These are phyloP conservation scores for Drosophila kanapiae DNA, from an alignment of 1,140 invertebrate species.

Conservation along the genomic window DNA sequence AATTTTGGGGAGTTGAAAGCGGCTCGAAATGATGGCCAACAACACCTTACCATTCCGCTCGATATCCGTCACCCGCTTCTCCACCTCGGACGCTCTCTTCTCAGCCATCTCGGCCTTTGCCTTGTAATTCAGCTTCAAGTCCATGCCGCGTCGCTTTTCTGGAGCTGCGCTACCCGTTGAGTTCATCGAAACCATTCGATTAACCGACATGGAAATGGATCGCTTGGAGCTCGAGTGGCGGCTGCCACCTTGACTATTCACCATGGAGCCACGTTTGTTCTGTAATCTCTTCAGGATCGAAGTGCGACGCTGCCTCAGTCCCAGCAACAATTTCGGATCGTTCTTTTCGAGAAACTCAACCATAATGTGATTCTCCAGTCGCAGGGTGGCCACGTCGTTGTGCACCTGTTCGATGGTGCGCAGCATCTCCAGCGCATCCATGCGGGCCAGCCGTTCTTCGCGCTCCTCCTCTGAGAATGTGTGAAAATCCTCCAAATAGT, in stretches of 20 bases:
- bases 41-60: constrained; percentile 62
- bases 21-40: too few relatives aligned
- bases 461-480: constrained; percentile 42
- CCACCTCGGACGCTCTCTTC: constrained; percentile 66
- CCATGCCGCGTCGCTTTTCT: constrained; percentile 47
- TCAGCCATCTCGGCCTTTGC: constrained; percentile 79
- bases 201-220: constrained; percentile 53
- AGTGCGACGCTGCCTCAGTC: constrained; percentile 59
- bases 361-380: constrained; percentile 78
- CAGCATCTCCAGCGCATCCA: constrained; percentile 75
- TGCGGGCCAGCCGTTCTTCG: constrained; percentile 4
- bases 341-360: constrained; percentile 79
- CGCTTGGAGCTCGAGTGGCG: constrained; percentile 61
- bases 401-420: constrained; percentile 53
- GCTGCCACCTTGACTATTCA: constrained; percentile 23
- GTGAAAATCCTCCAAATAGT: constrained; percentile 48
- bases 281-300: constrained; percentile 56
- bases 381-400: constrained; percentile 57
- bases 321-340: constrained; percentile 76
- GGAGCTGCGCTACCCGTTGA: background rate
- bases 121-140: constrained; percentile 70
- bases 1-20: background rate
- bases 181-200: constrained; percentile 17
- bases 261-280: background rate
- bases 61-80: constrained; percentile 68